phyloP scores from a whole-genome alignment of 2,113 vertebrate genomes.

The Scopus umbretta region DNA sequence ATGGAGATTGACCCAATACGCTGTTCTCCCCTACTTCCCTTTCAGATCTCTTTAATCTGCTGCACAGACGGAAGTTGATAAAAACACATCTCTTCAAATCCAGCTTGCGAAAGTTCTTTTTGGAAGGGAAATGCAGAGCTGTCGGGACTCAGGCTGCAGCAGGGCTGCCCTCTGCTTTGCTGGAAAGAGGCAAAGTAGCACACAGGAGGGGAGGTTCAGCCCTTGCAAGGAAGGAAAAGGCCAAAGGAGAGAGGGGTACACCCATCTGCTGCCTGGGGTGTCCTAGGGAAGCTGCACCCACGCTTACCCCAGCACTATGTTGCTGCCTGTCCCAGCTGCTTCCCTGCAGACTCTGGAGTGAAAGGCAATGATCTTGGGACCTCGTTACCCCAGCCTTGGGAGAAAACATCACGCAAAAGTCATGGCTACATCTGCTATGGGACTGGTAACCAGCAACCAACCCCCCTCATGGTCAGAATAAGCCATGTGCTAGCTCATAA shows the following conservation, averaged over 20 bases:
- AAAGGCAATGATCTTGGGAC: not conserved
- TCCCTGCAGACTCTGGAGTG: not conserved
- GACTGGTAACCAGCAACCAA: not conserved
- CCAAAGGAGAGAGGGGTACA: not conserved
- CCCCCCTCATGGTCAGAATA: not conserved
- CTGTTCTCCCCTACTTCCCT: not conserved
- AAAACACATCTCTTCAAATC: not conserved
- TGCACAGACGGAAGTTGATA: not conserved
- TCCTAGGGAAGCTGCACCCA: not conserved
- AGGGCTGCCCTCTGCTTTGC: not conserved
- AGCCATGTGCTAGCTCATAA: not conserved
- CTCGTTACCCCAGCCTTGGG: rapidly evolving
- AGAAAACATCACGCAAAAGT: not conserved
- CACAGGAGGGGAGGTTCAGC: not conserved
- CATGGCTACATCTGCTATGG: not conserved
- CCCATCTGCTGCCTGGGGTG: not conserved
- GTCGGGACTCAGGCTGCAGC: rapidly evolving
- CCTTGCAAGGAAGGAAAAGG: not conserved
- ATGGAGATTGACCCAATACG: conserved; percentile 31
- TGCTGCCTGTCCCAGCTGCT: not conserved
- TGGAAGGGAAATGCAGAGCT: not conserved
- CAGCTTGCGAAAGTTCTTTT: not conserved
- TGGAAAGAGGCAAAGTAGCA: not conserved
- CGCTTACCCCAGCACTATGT: rapidly evolving
- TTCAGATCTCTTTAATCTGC: conserved; percentile 5